Evolutionary conservation across 2,113 vertebrate species (phyloP), one percentile per base, ranked within the genome.

Genomic region (Ailurus styani): DNA sequence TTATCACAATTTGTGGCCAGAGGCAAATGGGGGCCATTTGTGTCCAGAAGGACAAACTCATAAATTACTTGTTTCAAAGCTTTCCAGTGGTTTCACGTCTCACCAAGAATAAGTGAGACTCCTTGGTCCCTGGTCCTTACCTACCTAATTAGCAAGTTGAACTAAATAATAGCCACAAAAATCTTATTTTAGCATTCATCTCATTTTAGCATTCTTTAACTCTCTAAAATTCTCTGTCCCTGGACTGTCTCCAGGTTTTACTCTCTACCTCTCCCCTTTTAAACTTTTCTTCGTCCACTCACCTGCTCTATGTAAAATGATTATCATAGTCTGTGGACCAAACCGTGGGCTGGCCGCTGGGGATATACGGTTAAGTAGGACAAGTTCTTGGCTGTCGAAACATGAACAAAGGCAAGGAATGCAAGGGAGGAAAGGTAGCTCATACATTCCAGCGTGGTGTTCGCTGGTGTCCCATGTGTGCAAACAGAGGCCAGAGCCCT

Each of bases 271-370:
- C 25, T 70, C 2, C 21, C 10, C 6, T 72, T 64, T 73, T 7
- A 10, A 90, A 23, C 9, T 34, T 81, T 75, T 81, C 66, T 66
- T 75, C 20, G 5, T 60, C 57, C 27, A 34, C 52, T 82, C 15
- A 8, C 47, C 17, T 13, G 64, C 29, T 90, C 34, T 50, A 14
- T 23, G 12, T 14, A 25, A 23, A 50, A 10, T n/a, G 27, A 57
- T 31, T 55, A 34, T 21, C 2, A 4, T 52, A 18, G 78, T 60
- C 50, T 62, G n/a, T 31, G 45, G 21, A 4, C 45, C 7, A 85
- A 34, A 47, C 9, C 2, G 6, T 31, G 17, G 20, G 14, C n/a
- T n/a, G 47, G 50, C 25, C 0, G 1, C 6, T 31, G 23, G 10
- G 42, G 57, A 8, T 52, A 14, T 9, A 27, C 1, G 6, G 45